These are phyloP conservation scores for Anguilla japonica DNA, from an alignment of 2,113 vertebrate genomes.

Conservation along the genomic window DNA sequence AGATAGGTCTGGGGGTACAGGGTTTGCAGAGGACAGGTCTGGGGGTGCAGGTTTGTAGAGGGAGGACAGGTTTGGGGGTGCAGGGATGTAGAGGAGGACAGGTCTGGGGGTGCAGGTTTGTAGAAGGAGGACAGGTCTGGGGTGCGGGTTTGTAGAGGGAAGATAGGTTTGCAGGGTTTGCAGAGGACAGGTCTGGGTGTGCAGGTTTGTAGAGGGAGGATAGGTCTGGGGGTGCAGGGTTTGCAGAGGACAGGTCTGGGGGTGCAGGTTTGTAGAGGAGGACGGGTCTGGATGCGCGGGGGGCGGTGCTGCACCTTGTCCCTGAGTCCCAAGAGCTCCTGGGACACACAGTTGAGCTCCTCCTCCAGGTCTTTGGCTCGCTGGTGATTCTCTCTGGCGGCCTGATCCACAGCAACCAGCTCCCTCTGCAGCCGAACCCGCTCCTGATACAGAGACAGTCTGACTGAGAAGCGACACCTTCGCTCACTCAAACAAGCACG, in stretches of 20 bases:
- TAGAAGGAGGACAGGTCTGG: too few relatives aligned
- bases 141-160: neutral
- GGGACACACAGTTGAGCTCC: constrained; percentile 56
- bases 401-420: constrained; percentile 47
- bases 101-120: too few relatives aligned
- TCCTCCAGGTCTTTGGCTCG: constrained; percentile 41
- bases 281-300: neutral
- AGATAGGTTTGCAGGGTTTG: neutral
- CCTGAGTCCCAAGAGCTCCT: constrained; percentile 52
- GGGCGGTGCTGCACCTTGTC: constrained; percentile 52
- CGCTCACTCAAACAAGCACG: neutral
- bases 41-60: too few relatives aligned
- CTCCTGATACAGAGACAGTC: constrained; percentile 56
- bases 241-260: too few relatives aligned
- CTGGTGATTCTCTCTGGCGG: constrained; percentile 48
- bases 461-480: neutral
- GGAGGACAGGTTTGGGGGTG: neutral
- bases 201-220: too few relatives aligned
- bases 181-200: neutral
- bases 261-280: neutral
- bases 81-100: neutral
- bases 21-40: neutral
- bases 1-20: too few relatives aligned
- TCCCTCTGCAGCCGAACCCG: constrained; percentile 56
- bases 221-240: too few relatives aligned